Evolutionary conservation across 2,113 vertebrate genomes (phyloP).

Genomic region (Steatornis caripensis): DNA sequence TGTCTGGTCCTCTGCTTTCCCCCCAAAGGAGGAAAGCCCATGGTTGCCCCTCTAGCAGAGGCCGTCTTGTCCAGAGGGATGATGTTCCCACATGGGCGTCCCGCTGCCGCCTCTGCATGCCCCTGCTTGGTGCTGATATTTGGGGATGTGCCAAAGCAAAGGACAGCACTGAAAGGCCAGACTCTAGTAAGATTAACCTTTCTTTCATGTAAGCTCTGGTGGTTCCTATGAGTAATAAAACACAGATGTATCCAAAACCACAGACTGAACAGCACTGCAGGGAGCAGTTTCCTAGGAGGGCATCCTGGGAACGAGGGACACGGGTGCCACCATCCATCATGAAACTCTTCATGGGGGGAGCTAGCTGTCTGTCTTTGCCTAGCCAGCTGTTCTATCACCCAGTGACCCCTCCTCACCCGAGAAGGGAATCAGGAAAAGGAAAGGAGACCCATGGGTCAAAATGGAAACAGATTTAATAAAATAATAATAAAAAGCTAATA

Average conservation of each 20-base stretch:
- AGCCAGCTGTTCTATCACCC: no score
- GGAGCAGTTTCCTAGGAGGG: not conserved
- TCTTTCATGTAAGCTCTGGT: not conserved
- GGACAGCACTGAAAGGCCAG: not conserved
- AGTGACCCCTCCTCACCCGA: no score
- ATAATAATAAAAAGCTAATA: no score
- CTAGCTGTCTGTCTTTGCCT: no score
- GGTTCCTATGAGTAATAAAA: not conserved
- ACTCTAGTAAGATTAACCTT: not conserved
- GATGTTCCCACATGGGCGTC: not conserved
- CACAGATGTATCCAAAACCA: not conserved
- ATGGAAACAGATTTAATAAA: no score
- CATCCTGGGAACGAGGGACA: fast-evolving
- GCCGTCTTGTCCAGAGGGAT: not conserved
- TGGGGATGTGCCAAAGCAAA: not conserved
- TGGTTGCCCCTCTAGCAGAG: not conserved
- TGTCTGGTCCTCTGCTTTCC: not conserved
- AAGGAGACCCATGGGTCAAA: no score
- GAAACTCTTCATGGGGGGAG: not conserved
- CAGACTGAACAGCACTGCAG: not conserved
- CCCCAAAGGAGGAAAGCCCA: not conserved
- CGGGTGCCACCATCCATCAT: not conserved
- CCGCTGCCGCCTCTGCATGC: not conserved
- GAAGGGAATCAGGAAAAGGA: no score
- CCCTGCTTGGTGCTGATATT: not conserved